Conservation (phyloP, 2,797 vertebrate species). For the Enteromius paludinosus region DNA sequence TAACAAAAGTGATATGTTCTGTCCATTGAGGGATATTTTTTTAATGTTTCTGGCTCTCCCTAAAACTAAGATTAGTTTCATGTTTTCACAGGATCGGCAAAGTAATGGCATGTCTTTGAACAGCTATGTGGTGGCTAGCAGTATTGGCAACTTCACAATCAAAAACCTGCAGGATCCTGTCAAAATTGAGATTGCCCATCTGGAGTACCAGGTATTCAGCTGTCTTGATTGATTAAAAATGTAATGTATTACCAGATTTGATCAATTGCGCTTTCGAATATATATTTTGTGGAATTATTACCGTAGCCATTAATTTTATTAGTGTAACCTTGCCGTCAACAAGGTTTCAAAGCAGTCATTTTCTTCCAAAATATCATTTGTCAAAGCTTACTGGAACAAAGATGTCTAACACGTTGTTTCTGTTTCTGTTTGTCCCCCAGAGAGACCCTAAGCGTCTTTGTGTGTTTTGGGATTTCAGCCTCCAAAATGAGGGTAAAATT, state of each 20-base stretch:
- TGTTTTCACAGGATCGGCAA: conserved; percentile 67
- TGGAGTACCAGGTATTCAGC: conserved; percentile 76
- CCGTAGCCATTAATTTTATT: not conserved
- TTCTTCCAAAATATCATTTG: not conserved
- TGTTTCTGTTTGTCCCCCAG: conserved; percentile 66
- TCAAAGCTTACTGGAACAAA: not conserved
- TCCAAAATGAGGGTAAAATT: conserved; percentile 82
- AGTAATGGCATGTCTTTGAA: conserved; percentile 71
- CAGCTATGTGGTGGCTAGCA: conserved; percentile 97
- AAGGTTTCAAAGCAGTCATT: not conserved
- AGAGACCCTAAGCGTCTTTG: conserved; percentile 76
- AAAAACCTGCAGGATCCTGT: conserved; percentile 84
- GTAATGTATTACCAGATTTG: not conserved
- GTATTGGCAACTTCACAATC: conserved; percentile 88
- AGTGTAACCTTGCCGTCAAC: not conserved
- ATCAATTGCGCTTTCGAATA: not conserved
- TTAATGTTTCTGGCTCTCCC: not conserved
- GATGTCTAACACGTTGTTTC: conserved; percentile 13
- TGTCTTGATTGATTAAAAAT: not conserved
- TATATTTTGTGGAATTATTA: not conserved
- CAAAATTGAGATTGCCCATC: conserved; percentile 86
- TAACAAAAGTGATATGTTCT: conserved; percentile 29
- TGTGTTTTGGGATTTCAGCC: conserved; percentile 92
- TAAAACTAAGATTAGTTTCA: not conserved
- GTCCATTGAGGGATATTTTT: not conserved